Evolutionary conservation across 2,888 invertebrate genomes (phyloP).

Genomic region (Heliconius hortense): DNA sequence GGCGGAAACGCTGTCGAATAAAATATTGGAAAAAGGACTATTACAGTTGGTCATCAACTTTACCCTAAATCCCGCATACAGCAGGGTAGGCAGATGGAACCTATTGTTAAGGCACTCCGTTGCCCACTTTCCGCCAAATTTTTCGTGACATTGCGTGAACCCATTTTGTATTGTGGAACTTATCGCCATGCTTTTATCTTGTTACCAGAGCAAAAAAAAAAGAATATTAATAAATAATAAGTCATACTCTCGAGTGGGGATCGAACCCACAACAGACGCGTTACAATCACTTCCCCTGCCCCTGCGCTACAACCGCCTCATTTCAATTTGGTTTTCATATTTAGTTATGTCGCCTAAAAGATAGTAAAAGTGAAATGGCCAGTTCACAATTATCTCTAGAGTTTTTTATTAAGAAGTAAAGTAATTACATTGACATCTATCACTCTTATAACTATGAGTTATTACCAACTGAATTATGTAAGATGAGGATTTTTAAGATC

Average conservation of each 20-base stretch:
- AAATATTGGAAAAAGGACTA: too few species aligned
- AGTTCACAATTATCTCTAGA: background rate
- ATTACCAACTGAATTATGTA: constrained; percentile 7
- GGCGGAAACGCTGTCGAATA: too few species aligned
- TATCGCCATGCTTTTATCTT: background rate
- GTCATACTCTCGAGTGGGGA: background rate
- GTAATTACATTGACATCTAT: constrained; percentile 8
- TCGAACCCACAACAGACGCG: background rate
- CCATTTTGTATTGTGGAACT: too few species aligned
- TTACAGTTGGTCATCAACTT: background rate
- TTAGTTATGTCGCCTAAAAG: background rate
- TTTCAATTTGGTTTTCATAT: background rate
- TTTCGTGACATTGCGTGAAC: background rate
- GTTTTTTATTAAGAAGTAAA: background rate
- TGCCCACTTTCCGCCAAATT: background rate
- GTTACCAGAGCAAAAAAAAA: background rate
- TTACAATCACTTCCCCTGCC: background rate
- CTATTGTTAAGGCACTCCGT: background rate
- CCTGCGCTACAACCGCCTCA: background rate
- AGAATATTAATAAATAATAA: background rate
- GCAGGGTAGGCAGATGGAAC: background rate
- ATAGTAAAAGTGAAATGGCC: background rate
- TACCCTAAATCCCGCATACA: background rate
- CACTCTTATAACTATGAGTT: constrained; percentile 1
- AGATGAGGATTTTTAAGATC: constrained; percentile 14